Conservation (phyloP, 2,888 invertebrate species). For the Agapostemon virescens region DNA sequence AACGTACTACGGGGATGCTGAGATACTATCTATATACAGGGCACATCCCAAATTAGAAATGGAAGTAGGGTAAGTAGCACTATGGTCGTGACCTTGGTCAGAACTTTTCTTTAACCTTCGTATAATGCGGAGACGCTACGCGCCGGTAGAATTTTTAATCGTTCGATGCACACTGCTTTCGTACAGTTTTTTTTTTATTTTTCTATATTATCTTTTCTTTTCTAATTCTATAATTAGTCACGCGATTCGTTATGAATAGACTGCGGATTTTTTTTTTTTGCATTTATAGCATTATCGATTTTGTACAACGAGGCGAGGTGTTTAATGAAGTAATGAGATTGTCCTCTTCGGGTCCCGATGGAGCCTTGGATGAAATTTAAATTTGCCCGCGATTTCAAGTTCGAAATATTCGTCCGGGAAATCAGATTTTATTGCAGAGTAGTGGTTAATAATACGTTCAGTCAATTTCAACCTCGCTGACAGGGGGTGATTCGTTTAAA, state of each 20-base stretch:
- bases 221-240: background rate
- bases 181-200: too few species aligned
- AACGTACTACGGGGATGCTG: slow-evolving; percentile 23
- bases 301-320: background rate
- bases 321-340: background rate
- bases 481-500: too few species aligned
- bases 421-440: background rate
- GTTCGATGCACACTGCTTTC: background rate
- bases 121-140: background rate
- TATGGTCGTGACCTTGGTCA: slow-evolving; percentile 11
- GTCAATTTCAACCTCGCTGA: too few species aligned
- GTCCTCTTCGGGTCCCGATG: background rate
- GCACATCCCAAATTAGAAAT: background rate
- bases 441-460: too few species aligned
- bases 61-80: slow-evolving; percentile 10
- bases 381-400: background rate
- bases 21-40: background rate
- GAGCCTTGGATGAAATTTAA: background rate
- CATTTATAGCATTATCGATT: background rate
- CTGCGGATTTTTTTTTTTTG: background rate
- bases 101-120: slow-evolving; percentile 8
- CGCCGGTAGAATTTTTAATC: background rate
- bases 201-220: background rate
- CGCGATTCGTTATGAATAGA: background rate
- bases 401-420: background rate